Conservation (phyloP, 2,113 vertebrate species). For the Orcinus orca region DNA sequence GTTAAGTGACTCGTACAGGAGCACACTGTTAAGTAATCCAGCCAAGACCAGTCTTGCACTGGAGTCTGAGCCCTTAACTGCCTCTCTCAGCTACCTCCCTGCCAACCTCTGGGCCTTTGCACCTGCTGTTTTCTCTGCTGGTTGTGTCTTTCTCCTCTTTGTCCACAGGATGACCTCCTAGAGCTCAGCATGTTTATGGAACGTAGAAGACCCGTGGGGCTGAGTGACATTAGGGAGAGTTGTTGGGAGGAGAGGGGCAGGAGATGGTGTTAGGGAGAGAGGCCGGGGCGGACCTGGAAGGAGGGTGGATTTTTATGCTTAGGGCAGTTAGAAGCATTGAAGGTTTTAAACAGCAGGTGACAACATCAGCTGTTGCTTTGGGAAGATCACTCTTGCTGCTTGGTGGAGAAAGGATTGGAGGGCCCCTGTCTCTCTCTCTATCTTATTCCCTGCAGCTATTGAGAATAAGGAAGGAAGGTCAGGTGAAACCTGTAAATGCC, state of each 20-base stretch:
- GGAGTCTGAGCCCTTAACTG: neutral
- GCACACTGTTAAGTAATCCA: too few relatives aligned
- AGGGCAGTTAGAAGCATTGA: neutral
- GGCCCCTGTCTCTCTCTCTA: accelerated
- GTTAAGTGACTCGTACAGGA: neutral
- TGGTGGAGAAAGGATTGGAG: neutral
- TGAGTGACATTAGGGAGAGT: neutral
- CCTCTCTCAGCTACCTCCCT: neutral
- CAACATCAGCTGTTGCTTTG: neutral
- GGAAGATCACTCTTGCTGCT: neutral
- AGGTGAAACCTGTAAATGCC: neutral
- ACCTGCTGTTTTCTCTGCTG: neutral
- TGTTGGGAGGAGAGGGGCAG: neutral
- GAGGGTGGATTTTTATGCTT: neutral
- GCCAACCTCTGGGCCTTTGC: neutral
- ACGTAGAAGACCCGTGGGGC: too few relatives aligned
- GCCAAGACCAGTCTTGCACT: neutral
- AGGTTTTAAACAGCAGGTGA: neutral
- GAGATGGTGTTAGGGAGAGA: neutral
- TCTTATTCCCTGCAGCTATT: neutral
- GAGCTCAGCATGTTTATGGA: neutral
- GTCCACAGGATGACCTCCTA: neutral
- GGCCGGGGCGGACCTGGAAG: neutral
- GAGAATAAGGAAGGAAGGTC: neutral
- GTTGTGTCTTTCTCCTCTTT: neutral